Evolutionary conservation across 2,797 vertebrate species (phyloP).

Genomic region (Acanthiza pusilla): DNA sequence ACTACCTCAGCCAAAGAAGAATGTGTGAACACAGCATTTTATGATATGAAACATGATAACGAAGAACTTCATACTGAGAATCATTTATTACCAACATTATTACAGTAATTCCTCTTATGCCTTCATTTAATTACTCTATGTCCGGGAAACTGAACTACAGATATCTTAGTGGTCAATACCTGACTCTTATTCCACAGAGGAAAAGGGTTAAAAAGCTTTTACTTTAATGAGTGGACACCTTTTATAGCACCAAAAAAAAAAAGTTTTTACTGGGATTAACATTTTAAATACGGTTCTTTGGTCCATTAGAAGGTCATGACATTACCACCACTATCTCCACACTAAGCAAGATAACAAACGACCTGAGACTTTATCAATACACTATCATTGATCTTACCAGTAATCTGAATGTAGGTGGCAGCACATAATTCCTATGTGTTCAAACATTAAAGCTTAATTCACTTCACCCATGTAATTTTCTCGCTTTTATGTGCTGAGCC

Average conservation of each 20-base stretch:
- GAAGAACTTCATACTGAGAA: background rate
- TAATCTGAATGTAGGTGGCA: background rate
- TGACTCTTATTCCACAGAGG: background rate
- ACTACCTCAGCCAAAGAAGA: slow-evolving; percentile 12
- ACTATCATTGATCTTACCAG: slow-evolving; percentile 26
- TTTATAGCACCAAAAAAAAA: background rate
- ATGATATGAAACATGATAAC: background rate
- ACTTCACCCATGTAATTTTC: slow-evolving; percentile 43
- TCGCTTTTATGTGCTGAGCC: slow-evolving; percentile 22
- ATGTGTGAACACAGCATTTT: slow-evolving; percentile 1
- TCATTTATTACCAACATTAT: slow-evolving; percentile 31
- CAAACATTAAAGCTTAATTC: slow-evolving; percentile 52
- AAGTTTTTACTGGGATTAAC: slow-evolving; percentile 16
- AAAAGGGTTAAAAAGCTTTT: slow-evolving; percentile 45
- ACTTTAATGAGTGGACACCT: slow-evolving; percentile 2
- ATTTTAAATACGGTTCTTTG: slow-evolving; percentile 58
- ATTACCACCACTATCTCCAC: background rate
- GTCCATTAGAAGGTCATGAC: slow-evolving; percentile 56
- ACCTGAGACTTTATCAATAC: slow-evolving; percentile 37
- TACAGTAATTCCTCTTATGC: slow-evolving; percentile 12
- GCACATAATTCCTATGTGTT: background rate
- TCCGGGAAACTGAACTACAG: background rate
- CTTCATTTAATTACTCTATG: slow-evolving; percentile 32
- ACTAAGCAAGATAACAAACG: background rate
- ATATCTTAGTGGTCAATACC: background rate